Evolutionary conservation across 2,113 vertebrate genomes (phyloP).

Genomic region (Dipodomys stephensi): DNA sequence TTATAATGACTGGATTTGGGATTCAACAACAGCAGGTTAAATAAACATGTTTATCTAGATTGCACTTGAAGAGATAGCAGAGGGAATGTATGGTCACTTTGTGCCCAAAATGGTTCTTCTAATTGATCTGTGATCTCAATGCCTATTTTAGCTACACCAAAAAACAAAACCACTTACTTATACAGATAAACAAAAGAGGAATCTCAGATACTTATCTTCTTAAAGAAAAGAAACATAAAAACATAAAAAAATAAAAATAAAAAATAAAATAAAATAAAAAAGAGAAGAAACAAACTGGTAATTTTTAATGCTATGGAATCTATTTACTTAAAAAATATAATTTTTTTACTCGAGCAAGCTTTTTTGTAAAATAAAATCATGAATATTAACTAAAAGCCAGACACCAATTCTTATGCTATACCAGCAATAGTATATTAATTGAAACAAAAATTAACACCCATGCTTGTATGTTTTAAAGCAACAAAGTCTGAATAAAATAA

Average conservation of each 20-base stretch:
- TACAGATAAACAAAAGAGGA: constrained; percentile 39
- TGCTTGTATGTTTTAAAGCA: background rate
- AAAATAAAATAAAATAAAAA: too few relatives aligned
- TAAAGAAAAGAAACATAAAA: background rate
- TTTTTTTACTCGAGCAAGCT: background rate
- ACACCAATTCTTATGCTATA: background rate
- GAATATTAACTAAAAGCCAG: background rate
- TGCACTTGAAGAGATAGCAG: constrained; percentile 75
- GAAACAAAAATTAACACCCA: background rate
- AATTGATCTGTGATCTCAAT: constrained; percentile 81
- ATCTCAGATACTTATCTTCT: background rate
- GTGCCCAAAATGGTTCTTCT: constrained; percentile 67
- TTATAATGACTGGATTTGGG: constrained; percentile 82
- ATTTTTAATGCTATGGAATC: constrained; percentile 51
- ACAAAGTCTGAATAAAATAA: background rate
- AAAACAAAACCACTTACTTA: constrained; percentile 71
- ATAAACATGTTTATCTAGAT: constrained; percentile 79
- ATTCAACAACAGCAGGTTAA: constrained; percentile 74
- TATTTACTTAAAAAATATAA: constrained; percentile 1
- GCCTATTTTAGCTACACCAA: constrained; percentile 66
- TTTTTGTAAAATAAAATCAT: constrained; percentile 31
- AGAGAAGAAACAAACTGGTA: background rate
- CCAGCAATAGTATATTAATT: background rate
- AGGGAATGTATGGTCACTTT: constrained; percentile 71
- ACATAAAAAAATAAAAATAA: too few relatives aligned